Evolutionary conservation across 1,140 invertebrate genomes (phyloP).

Genomic region (Psix sp.): DNA sequence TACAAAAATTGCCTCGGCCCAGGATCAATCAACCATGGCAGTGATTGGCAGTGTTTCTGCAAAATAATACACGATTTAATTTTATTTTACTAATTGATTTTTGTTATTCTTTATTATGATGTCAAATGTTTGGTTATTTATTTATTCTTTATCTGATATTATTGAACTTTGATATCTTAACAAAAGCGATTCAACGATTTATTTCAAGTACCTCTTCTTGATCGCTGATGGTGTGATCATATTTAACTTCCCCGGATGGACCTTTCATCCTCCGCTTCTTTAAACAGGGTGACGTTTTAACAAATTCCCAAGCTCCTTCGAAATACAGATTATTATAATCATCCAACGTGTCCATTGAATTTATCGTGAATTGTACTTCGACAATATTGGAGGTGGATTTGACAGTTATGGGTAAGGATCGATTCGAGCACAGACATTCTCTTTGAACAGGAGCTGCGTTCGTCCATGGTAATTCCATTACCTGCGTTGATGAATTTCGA

Average conservation of each 20-base stretch:
- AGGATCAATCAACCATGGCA: constrained; percentile 89
- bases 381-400: constrained; percentile 86
- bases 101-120: no score
- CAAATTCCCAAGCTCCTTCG: constrained; percentile 89
- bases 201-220: constrained; percentile 83
- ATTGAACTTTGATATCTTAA: no score
- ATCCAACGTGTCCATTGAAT: constrained; percentile 88
- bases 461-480: constrained; percentile 86
- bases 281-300: constrained; percentile 83
- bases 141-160: no score
- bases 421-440: constrained; percentile 85
- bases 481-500: constrained; percentile 60
- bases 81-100: no score
- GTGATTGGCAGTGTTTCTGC: constrained; percentile 85
- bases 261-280: constrained; percentile 82
- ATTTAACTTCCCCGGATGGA: constrained; percentile 86
- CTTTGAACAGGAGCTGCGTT: constrained; percentile 81
- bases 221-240: constrained; percentile 78
- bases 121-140: no score
- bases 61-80: constrained; percentile 55
- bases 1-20: constrained; percentile 83
- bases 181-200: no score
- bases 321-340: constrained; percentile 90
- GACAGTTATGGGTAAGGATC: constrained; percentile 83
- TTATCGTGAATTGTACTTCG: constrained; percentile 88